Percentiles rank a stretch among this genome's conserved stretches.
Evolutionary conservation across 30 jellyfish, hydroid and myxozoan genomes (phyloP).

Genomic region (Turritopsis rubra): DNA sequence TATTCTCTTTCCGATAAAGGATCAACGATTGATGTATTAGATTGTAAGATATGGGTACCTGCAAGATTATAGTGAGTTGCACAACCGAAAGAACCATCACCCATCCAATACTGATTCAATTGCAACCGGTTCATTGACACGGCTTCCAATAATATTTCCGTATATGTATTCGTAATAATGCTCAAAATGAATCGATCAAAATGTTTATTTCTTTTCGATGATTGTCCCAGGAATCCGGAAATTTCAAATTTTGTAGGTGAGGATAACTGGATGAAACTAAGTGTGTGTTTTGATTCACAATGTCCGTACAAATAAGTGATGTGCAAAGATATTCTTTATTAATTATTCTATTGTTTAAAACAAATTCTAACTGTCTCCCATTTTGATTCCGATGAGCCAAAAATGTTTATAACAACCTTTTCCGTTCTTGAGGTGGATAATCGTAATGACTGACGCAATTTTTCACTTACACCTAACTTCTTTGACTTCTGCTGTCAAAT

Average conservation of each 20-base stretch:
- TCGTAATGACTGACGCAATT: too few relatives aligned
- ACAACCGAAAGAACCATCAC: neutral
- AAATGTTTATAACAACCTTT: too few relatives aligned
- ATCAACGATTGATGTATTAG: too few relatives aligned
- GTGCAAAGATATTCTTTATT: neutral
- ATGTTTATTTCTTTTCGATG: neutral
- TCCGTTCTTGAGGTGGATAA: too few relatives aligned
- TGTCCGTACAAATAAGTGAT: conserved; percentile 1
- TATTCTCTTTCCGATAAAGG: too few relatives aligned
- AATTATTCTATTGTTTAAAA: too few relatives aligned
- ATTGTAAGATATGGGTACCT: neutral
- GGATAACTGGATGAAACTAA: neutral
- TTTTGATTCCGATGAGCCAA: conserved; percentile 2
- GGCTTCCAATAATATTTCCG: neutral
- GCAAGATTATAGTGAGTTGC: conserved; percentile 3
- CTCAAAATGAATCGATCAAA: neutral
- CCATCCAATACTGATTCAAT: conserved; percentile 4
- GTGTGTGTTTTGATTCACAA: neutral
- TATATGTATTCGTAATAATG: neutral
- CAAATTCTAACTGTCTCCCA: neutral
- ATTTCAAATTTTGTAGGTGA: conserved; percentile 2
- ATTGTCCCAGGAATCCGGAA: too few relatives aligned
- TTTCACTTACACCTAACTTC: too few relatives aligned
- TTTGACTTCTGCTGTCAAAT: too few relatives aligned
- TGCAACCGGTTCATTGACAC: conserved; percentile 5